Conservation (phyloP, 2,797 vertebrate species). For the Urophycis tenuis region DNA sequence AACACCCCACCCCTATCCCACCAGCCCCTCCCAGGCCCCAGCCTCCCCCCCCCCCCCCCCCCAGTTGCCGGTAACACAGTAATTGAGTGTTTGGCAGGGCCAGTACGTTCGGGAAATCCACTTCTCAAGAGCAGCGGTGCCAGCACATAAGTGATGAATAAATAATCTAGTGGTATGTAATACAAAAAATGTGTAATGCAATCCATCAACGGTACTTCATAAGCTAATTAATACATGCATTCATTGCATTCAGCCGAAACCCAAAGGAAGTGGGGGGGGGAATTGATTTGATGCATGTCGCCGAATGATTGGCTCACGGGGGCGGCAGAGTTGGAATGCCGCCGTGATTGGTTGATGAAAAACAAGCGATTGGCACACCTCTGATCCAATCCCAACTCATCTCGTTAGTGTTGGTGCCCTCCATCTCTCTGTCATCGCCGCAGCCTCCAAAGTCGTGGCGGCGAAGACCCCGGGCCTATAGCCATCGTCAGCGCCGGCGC, state of each 20-base stretch:
- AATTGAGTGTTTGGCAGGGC: constrained; percentile 67
- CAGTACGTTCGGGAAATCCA: constrained; percentile 51
- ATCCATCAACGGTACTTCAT: neutral
- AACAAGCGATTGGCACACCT: neutral
- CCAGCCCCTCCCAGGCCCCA: constrained; percentile 20
- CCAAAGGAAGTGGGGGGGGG: neutral
- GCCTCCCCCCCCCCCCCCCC: constrained; percentile 29
- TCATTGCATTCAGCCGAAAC: neutral
- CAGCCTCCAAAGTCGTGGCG: neutral
- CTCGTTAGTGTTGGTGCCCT: neutral
- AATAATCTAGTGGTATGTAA: constrained; percentile 37
- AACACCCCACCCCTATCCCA: constrained; percentile 24
- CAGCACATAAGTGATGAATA: constrained; percentile 28
- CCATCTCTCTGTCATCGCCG: neutral
- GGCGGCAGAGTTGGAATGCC: neutral
- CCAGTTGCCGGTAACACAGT: constrained; percentile 54
- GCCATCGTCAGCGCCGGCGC: constrained; percentile 33
- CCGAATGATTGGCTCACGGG: neutral
- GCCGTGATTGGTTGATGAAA: neutral
- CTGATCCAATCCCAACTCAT: neutral
- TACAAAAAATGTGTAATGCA: neutral
- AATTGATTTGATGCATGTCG: neutral
- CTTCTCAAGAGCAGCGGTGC: constrained; percentile 45
- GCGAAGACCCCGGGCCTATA: constrained; percentile 32
- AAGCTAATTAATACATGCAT: neutral